Evolutionary conservation across 2,113 vertebrate species (phyloP).

Genomic region (Oncorhynchus kisutch): DNA sequence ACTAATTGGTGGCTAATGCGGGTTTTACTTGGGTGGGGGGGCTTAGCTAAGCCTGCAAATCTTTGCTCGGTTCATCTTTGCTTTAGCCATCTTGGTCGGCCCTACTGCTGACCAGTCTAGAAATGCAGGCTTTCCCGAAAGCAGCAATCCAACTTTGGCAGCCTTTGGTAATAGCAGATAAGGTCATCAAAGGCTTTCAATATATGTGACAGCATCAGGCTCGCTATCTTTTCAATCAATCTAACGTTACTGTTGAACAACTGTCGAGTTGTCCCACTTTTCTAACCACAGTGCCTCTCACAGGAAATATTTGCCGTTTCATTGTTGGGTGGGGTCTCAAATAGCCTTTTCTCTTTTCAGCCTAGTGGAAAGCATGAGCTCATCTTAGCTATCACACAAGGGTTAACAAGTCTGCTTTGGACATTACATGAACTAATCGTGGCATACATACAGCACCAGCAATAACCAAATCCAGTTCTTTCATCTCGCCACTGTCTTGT

Average conservation of each 20-base stretch:
- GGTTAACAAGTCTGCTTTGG: conserved; percentile 63
- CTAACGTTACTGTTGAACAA: neutral
- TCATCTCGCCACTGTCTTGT: conserved; percentile 3
- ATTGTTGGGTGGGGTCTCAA: conserved; percentile 75
- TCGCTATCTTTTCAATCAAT: neutral
- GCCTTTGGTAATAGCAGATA: conserved; percentile 18
- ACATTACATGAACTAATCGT: conserved; percentile 56
- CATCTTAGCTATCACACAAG: conserved; percentile 56
- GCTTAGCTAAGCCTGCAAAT: conserved; percentile 23
- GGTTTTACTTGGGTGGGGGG: conserved; percentile 43
- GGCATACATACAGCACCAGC: conserved; percentile 4
- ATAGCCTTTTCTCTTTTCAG: conserved; percentile 44
- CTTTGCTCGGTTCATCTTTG: neutral
- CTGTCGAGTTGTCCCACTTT: neutral
- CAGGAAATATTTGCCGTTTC: conserved; percentile 54
- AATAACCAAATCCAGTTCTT: neutral
- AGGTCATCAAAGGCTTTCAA: conserved; percentile 32
- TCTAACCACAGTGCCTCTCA: conserved; percentile 1
- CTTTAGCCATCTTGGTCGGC: conserved; percentile 34
- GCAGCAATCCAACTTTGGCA: conserved; percentile 26
- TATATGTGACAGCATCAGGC: neutral
- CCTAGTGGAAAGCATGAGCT: conserved; percentile 69
- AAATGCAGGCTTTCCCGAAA: neutral
- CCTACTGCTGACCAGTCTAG: conserved; percentile 28
- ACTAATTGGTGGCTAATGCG: conserved; percentile 35